Base-by-base conservation (phyloP, 2,888 invertebrate genomes). In the Zygothrica quintamaculata region DNA sequence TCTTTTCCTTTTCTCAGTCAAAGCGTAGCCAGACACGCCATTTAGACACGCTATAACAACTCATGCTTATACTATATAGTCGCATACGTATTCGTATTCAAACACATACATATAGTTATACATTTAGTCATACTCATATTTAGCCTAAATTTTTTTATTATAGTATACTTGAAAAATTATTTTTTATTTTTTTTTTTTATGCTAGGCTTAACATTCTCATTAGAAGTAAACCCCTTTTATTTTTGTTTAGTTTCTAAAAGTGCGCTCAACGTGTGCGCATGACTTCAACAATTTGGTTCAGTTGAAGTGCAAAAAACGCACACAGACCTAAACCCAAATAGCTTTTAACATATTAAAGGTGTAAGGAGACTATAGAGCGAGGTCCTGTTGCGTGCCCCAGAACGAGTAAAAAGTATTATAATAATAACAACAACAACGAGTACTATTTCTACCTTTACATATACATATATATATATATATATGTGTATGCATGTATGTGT, bases 211-310 rank as follows among this genome's bases (percentile, higher is more conserved):
- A 51, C 65, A 55, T 40, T 39, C 40, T 56, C 66, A 46, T 57
- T 42, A 51, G 44, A 15, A 33, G 26, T 43, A 43, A 59, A 74
- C 56, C 84, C 84, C 65, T 84, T 84, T 22, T 77, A 62, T 65
- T 69, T 65, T 69, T 64, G 80, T 84, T 22, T 77, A 62, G 68
- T 69, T 65, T 69, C 62, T 64, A 66, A 77, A 84, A 74, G 84
- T 80, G 78, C 75, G 69, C 74, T 47, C 72, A 81, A 87, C 79
- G 78, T 70, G 71, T 62, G 69, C 76, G 84, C 84, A 87, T 86
- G 86, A 86, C 86, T 79, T 86, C 84, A 86, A 73, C 86, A 74
- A 75, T 84, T 84, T 84, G 79, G 73, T 75, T 75, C 60, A 75
- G 51, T 70, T 79, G 68, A 81, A 78, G 81, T 77, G 82, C 66